Base-by-base conservation (phyloP, 2,888 invertebrate species). In the Cephus pulcher region DNA sequence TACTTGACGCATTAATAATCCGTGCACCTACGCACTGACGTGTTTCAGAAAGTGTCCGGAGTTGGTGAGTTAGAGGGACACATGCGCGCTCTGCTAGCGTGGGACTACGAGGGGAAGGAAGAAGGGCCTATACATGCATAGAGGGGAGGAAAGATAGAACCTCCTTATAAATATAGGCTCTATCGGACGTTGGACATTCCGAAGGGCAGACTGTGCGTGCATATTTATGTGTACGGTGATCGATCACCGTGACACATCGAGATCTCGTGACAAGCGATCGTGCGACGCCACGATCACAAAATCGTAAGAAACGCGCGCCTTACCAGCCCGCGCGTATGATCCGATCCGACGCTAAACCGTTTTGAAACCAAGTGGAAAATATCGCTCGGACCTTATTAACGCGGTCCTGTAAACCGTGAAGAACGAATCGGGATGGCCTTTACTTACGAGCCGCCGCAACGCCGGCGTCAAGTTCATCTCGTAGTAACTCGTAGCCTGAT, bases 241-340 rank as follows among this genome's bases (percentile, higher is more conserved):
- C 85, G 85, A 85, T 85, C 85, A 85, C 85, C 80, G 80, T 81
- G 85, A 83, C 83, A 80, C 84, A 83, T 83, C 85, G 83, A 79
- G 83, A 83, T 83, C 83, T 76, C 83, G 76, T 81, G 79, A 78
- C 81, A 68, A 76, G 74, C 77, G 77, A 78, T 81, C 75, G 69
- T 32, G 56, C 37, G 68, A 68, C 74, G 79, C 78, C 32, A 70
- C 70, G 70, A 70, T 70, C 70, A 70, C 70, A 15, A 70, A 33
- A 30, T 70, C 11, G 70, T 70, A 70, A 12, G 70, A 70, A 70
- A 70, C 32, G 70, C 11, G 70, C 70, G 70, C 32, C 32, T 70
- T 70, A 33, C 70, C 70, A 70, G 70, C 70, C 70, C 70, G 70
- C 70, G 70, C 70, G 70, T 70, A 9, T 70, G 70, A 70, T 70